A percentile compares a stretch with the other conserved stretches of the same genome.
These are phyloP conservation scores for Sebastiscus albofasciatus DNA, from an alignment of 2,797 vertebrate species.

Conservation along the genomic window DNA sequence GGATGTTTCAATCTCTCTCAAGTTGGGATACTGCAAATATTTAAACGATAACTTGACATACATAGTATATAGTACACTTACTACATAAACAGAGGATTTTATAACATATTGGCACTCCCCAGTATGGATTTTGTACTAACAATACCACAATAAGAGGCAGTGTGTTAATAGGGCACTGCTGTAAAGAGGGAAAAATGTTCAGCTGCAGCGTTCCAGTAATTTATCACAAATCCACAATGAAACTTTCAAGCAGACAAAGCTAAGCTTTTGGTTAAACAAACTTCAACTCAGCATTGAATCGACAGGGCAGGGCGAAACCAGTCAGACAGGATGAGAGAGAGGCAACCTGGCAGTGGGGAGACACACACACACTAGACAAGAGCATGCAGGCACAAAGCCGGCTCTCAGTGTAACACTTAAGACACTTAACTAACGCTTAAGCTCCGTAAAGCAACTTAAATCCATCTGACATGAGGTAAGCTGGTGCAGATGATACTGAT, in stretches of 20 bases:
- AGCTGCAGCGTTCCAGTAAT: neutral
- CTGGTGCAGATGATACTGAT: neutral
- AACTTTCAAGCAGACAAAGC: neutral
- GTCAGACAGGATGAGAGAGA: conserved; percentile 38
- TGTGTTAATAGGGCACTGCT: neutral
- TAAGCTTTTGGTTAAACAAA: conserved; percentile 65
- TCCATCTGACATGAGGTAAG: neutral
- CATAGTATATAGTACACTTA: no score
- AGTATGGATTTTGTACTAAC: neutral
- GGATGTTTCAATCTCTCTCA: no score
- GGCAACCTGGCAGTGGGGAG: neutral
- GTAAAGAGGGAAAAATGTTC: neutral
- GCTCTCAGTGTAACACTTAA: neutral
- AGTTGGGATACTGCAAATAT: no score
- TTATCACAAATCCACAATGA: neutral
- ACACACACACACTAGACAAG: neutral
- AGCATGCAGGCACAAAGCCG: neutral
- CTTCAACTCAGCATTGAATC: conserved; percentile 10
- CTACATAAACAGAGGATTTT: neutral
- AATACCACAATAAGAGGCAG: neutral
- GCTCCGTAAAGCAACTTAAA: conserved; percentile 35
- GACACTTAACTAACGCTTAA: conserved; percentile 25
- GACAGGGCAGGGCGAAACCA: conserved; percentile 49
- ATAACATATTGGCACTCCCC: neutral
- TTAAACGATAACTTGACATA: no score